phyloP scores from a whole-genome alignment of 2,888 invertebrate species.

The Anthoptus insignis region DNA sequence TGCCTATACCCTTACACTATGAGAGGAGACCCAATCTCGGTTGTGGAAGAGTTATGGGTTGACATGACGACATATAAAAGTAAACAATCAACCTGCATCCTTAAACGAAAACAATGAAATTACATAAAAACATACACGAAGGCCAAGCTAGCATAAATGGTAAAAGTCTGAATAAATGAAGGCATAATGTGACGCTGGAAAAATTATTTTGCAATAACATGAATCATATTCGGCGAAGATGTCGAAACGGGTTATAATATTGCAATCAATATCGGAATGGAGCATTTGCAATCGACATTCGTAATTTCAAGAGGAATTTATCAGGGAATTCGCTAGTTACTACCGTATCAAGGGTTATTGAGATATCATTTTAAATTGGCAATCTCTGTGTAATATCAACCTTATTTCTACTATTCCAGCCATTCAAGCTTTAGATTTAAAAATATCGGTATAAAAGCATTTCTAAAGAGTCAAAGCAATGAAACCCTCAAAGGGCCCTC shows the following conservation, averaged over 20 bases:
- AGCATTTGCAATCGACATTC: slow-evolving; percentile 34
- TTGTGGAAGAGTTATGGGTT: no score
- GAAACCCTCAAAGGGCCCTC: not conserved
- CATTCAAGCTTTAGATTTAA: not conserved
- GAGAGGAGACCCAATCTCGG: no score
- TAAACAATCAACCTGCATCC: no score
- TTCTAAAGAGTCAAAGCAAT: not conserved
- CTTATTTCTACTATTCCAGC: slow-evolving; percentile 1
- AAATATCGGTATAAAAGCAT: not conserved
- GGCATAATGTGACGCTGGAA: slow-evolving; percentile 4
- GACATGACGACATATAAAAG: no score
- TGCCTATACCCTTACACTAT: no score
- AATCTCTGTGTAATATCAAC: slow-evolving; percentile 20
- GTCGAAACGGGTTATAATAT: slow-evolving; percentile 29
- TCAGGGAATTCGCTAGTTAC: slow-evolving; percentile 31
- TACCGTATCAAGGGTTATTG: slow-evolving; percentile 15
- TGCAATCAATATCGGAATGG: slow-evolving; percentile 29
- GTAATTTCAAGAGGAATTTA: slow-evolving; percentile 36
- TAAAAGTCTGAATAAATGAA: slow-evolving; percentile 8
- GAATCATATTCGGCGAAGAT: slow-evolving; percentile 25
- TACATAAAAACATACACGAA: not conserved
- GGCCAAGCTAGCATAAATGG: not conserved
- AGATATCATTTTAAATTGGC: slow-evolving; percentile 23
- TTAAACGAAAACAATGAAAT: no score
- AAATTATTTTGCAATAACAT: slow-evolving; percentile 24